These are phyloP conservation scores for Cetonia aurata DNA, from an alignment of 2,888 invertebrate species.

Conservation along the genomic window DNA sequence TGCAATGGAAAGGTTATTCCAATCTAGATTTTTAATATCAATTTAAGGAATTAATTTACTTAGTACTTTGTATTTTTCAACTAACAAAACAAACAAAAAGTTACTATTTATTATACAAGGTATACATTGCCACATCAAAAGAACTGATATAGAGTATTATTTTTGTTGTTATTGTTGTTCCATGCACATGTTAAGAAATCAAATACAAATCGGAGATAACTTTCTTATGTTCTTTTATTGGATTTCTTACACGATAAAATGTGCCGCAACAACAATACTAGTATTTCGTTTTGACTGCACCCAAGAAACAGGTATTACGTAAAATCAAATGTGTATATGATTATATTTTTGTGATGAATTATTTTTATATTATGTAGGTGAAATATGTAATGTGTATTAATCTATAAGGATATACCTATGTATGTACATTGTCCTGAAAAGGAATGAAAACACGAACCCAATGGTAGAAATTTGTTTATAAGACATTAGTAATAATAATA, in stretches of 20 bases:
- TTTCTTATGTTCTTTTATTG: too few species aligned
- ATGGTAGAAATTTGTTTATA: slow-evolving; percentile 39
- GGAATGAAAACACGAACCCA: slow-evolving; percentile 28
- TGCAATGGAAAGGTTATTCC: too few species aligned
- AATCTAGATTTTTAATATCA: too few species aligned
- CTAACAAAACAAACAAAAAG: background rate
- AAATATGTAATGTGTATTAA: slow-evolving; percentile 7
- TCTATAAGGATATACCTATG: slow-evolving; percentile 4
- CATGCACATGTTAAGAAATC: too few species aligned
- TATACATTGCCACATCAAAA: background rate
- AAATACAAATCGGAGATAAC: too few species aligned
- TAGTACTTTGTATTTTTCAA: background rate
- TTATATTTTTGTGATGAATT: slow-evolving; percentile 40
- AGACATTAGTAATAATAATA: slow-evolving; percentile 3
- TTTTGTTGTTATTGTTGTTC: too few species aligned
- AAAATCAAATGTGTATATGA: slow-evolving; percentile 29
- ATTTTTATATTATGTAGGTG: slow-evolving; percentile 35
- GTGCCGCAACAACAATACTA: background rate
- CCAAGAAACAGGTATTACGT: slow-evolving; percentile 11
- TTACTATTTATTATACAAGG: background rate
- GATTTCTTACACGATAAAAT: too few species aligned
- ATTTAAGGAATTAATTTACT: background rate
- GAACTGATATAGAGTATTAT: too few species aligned
- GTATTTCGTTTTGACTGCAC: slow-evolving; percentile 26
- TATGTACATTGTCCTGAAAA: slow-evolving; percentile 8